Base-by-base conservation (phyloP, 2,888 invertebrate genomes). In the Sesia apiformis region DNA sequence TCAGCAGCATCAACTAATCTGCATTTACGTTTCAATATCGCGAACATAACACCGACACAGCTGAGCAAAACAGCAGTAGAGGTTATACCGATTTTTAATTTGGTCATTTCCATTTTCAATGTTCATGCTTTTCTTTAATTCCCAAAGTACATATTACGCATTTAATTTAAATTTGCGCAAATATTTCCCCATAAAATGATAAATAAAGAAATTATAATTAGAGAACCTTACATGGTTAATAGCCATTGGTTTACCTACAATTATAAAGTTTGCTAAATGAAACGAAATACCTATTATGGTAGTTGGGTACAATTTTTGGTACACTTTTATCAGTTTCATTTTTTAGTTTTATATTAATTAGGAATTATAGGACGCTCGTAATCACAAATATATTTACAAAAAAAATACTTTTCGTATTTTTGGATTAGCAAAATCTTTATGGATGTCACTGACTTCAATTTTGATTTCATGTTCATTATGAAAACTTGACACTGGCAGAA, bases 21-120 rank as follows among this genome's bases (percentile, higher is more conserved):
- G 41, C 56, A 58, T 57, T 64, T 78, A 42, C 59, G 61, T 58
- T 66, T 76, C 4, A 65, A 60, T 60, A 69, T 50, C 6, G 68
- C 58, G 57, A 76, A 81, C 3, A 70, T 60, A 51, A 71, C 52
- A n/a, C 72, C 67, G 4, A 68, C 74, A 60, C 74, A 70, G 5
- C 72, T 74, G 3, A 69, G 39, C 40, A 52, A 67, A 39, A 78
- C 42, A 6, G 69, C 72, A 8, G 76, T 63, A 40, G 73, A 67
- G 39, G 72, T 67, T 54, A 76, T 4, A 50, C 64, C 68, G 23
- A 78, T 51, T 61, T 70, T 72, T 38, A 70, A 56, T 54, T 69
- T 73, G 1, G 64, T 60, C 52, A 56, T 41, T 23, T 23, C 23
- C 56, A 8, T 58, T 56, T 52, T 69, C 66, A 75, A 78, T 76